Percentiles rank a stretch among this genome's conserved stretches.
Conservation (phyloP, 2,797 vertebrate genomes). For the Aphelocoma californica region DNA sequence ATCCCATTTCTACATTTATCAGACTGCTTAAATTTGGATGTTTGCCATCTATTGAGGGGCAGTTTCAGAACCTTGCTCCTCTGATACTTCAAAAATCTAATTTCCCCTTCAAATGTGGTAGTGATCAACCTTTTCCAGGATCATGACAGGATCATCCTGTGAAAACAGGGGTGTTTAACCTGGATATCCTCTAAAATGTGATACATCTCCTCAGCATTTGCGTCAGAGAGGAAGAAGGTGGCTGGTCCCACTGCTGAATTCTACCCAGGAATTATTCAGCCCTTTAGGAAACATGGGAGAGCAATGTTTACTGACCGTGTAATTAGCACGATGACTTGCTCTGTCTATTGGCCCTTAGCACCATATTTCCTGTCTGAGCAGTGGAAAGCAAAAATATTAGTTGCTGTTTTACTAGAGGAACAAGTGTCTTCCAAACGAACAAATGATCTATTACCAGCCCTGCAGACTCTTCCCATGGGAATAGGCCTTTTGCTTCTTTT, state of each 20-base stretch:
- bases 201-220: conserved; percentile 36
- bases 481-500: conserved; percentile 75
- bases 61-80: background rate
- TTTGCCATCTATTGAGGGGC: background rate
- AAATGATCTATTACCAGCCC: conserved; percentile 79
- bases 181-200: conserved; percentile 11
- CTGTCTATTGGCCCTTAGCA: conserved; percentile 87
- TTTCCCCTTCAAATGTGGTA: background rate
- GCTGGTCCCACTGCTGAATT: conserved; percentile 18
- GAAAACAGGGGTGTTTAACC: background rate
- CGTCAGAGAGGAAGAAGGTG: conserved; percentile 39
- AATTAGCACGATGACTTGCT: conserved; percentile 92
- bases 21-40: background rate
- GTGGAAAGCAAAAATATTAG: conserved; percentile 74
- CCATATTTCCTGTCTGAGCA: conserved; percentile 80
- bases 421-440: conserved; percentile 84
- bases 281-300: conserved; percentile 77
- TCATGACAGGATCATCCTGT: background rate
- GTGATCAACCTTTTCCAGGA: background rate
- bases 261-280: conserved; percentile 82
- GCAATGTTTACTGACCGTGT: conserved; percentile 94
- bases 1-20: background rate
- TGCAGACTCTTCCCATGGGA: conserved; percentile 79
- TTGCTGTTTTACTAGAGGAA: conserved; percentile 80
- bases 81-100: background rate